Conservation (phyloP, 2,888 invertebrate genomes). For the Hyalella azteca region DNA sequence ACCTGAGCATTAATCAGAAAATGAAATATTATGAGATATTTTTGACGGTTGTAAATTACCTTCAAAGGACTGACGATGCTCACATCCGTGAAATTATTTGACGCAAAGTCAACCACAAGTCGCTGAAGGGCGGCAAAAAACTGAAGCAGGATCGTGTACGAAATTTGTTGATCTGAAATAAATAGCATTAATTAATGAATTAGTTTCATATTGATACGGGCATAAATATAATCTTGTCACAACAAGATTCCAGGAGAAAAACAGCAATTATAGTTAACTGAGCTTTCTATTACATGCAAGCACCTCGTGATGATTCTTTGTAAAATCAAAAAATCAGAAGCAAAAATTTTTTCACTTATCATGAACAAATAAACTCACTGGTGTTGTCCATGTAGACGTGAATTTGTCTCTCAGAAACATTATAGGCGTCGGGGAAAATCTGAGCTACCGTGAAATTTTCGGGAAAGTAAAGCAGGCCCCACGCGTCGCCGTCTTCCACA, state of each 20-base stretch:
- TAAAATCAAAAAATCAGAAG: too few species aligned
- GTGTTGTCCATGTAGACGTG: slow-evolving; percentile 54
- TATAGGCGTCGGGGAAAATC: slow-evolving; percentile 39
- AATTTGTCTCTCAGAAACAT: slow-evolving; percentile 41
- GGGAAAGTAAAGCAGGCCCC: slow-evolving; percentile 63
- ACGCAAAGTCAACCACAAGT: neutral
- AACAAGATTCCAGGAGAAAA: too few species aligned
- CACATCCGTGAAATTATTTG: neutral
- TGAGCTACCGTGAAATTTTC: slow-evolving; percentile 62
- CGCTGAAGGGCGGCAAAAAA: neutral
- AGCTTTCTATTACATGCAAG: too few species aligned
- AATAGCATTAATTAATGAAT: neutral
- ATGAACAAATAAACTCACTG: slow-evolving; percentile 38
- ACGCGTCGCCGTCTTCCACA: slow-evolving; percentile 61
- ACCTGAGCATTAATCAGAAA: too few species aligned
- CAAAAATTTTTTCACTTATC: too few species aligned
- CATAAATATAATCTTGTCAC: too few species aligned
- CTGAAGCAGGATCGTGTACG: slow-evolving; percentile 24
- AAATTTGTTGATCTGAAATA: slow-evolving; percentile 24
- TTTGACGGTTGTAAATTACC: too few species aligned
- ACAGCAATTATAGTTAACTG: too few species aligned
- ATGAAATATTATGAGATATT: too few species aligned
- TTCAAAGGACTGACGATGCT: neutral
- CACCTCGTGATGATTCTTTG: neutral
- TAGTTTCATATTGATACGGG: too few species aligned